A percentile compares a stretch with the other conserved stretches of the same genome.
Conservation (phyloP, 2,113 vertebrate genomes). For the Psammodynastes pulverulentus region DNA sequence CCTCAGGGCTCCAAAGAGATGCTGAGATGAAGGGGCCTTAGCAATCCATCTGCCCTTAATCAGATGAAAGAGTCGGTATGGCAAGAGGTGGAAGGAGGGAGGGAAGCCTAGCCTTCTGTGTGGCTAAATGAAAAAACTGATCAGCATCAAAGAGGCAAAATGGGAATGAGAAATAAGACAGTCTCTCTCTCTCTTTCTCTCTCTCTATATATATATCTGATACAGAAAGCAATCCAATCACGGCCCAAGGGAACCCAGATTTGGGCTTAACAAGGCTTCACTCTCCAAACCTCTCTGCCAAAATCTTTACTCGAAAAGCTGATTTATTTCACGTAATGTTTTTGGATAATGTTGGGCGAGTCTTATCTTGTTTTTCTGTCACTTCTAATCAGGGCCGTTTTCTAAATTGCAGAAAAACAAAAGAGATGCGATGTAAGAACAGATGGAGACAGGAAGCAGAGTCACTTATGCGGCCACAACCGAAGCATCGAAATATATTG, state of each 20-base stretch:
- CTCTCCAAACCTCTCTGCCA: background rate
- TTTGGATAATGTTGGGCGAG: background rate
- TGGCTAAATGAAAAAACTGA: background rate
- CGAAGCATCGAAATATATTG: background rate
- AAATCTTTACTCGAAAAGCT: background rate
- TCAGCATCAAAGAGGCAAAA: background rate
- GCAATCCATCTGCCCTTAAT: background rate
- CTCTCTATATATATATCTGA: background rate
- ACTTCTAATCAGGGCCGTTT: background rate
- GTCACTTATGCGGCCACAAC: background rate
- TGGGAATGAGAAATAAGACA: background rate
- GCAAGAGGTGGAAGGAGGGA: background rate
- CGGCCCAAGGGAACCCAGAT: background rate
- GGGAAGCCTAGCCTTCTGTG: background rate
- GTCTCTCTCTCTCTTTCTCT: too few species aligned
- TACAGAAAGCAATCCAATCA: background rate
- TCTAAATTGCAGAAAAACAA: background rate
- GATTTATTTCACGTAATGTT: background rate
- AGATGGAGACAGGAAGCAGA: background rate
- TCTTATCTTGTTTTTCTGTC: background rate
- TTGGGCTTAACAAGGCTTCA: background rate
- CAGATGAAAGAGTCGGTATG: background rate
- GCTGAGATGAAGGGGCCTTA: slow-evolving; percentile 7
- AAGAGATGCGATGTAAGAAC: background rate
- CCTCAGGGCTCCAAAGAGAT: background rate